Base-by-base conservation (phyloP, 2,113 vertebrate species). In the Cryptoleucopteryx plumbea region DNA sequence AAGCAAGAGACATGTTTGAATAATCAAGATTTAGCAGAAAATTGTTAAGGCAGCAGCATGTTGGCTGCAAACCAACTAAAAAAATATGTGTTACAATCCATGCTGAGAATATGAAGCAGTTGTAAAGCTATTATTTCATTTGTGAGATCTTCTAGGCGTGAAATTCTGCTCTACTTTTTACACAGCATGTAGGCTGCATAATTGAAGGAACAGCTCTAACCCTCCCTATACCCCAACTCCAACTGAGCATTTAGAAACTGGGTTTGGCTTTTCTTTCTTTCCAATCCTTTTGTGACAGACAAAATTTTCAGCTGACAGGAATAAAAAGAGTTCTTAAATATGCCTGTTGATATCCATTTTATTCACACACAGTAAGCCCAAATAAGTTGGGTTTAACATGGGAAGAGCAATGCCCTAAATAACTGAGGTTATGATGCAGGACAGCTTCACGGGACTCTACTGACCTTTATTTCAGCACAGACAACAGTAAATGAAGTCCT, bases 91-190 rank as follows among this genome's bases (percentile, higher is more conserved):
- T 87, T 82, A 58, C 20, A 38, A 89, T 75, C 86, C 81, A 79
- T 66, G 84, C 83, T 93, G 93, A 85, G 96, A 92, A 91, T 62
- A 38, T 31, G 88, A 93, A 94, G 81, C 61, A 80, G 86, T 65
- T 88, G 66, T 80, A 94, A 94, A 94, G 82, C 43, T 82, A 93
- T 87, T 96, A 71, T 89, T 93, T 86, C 32, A 53, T 83, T 66
- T 0, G 9, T 65, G 80, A 93, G 53, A 86, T 84, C 63, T 80
- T 47, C 77, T 84, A 92, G 91, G 87, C 13, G 9, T 93, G 85
- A 94, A 96, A 96, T 93, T 81, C 63, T 88, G 85, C 59, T 94
- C 89, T 86, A 48, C 79, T 93, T 96, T 95, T 88, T 83, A 90
- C 85, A 90, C 78, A 93, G 87, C 71, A 67, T 86, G 93, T 31